A percentile compares a stretch with the other conserved stretches of the same genome.
Conservation (phyloP, 2,888 invertebrate species). For the Pristionchus exspectatus region DNA sequence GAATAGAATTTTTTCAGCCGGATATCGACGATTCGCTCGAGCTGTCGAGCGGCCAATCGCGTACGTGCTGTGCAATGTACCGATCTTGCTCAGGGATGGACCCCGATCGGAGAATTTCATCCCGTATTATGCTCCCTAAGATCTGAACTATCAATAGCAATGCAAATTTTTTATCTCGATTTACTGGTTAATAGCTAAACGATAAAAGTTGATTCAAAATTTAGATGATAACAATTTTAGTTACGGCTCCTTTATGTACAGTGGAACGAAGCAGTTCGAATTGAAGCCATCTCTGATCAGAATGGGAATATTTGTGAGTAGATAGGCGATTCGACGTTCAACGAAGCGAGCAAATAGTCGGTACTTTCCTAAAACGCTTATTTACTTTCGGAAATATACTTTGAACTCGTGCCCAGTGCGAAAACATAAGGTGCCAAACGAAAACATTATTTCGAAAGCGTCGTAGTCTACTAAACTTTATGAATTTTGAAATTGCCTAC, state of each 20-base stretch:
- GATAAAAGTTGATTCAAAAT: not conserved
- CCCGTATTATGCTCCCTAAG: not conserved
- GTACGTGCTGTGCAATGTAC: not conserved
- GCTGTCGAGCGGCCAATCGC: not conserved
- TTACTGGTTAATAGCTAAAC: no score
- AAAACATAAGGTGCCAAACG: no score
- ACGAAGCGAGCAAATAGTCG: not conserved
- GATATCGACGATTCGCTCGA: not conserved
- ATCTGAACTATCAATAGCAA: no score
- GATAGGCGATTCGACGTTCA: not conserved
- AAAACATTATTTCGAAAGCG: no score
- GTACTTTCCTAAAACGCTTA: not conserved
- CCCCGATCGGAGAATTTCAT: not conserved
- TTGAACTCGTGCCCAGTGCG: no score
- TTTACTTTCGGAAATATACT: no score
- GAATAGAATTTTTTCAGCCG: not conserved
- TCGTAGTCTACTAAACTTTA: no score
- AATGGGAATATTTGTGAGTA: not conserved
- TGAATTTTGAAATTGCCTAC: no score
- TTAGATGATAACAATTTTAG: not conserved
- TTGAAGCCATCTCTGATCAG: not conserved
- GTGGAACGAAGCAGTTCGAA: constrained; percentile 9
- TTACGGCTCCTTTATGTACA: not conserved
- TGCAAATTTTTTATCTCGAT: no score
- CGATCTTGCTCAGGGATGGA: not conserved